A percentile compares a stretch with the other conserved stretches of the same genome.
Conservation (phyloP, 2,888 invertebrate species). For the Xylota sylvarum region DNA sequence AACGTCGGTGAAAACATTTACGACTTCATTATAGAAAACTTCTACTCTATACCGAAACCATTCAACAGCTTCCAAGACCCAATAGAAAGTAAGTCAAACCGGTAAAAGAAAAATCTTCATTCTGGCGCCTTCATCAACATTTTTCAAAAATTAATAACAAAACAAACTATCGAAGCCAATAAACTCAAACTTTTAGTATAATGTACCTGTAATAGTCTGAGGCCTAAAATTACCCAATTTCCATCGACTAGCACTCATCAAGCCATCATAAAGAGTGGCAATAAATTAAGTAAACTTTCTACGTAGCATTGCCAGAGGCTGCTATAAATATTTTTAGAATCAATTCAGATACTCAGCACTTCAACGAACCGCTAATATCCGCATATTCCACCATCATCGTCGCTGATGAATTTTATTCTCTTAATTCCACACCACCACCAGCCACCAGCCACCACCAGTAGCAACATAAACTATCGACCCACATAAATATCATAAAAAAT, state of each 20-base stretch:
- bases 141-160: neutral
- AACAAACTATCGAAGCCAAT: neutral
- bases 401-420: constrained; percentile 38
- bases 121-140: neutral
- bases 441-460: too few relatives aligned
- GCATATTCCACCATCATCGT: constrained; percentile 62
- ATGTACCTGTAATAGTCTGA: neutral
- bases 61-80: too few relatives aligned
- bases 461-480: constrained; percentile 60
- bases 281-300: constrained; percentile 19
- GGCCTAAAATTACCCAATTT: neutral
- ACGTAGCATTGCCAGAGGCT: neutral
- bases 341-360: constrained; percentile 41
- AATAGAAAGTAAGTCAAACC: too few relatives aligned
- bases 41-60: too few relatives aligned
- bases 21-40: too few relatives aligned
- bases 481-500: constrained; percentile 49
- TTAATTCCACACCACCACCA: constrained; percentile 7
- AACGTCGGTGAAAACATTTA: too few relatives aligned
- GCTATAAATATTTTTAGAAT: constrained; percentile 46
- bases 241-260: neutral
- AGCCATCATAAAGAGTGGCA: constrained; percentile 3
- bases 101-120: too few relatives aligned
- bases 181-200: neutral
- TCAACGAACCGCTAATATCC: constrained; percentile 42